Conservation (phyloP, 2,113 vertebrate genomes). For the Toxotes chatareus region DNA sequence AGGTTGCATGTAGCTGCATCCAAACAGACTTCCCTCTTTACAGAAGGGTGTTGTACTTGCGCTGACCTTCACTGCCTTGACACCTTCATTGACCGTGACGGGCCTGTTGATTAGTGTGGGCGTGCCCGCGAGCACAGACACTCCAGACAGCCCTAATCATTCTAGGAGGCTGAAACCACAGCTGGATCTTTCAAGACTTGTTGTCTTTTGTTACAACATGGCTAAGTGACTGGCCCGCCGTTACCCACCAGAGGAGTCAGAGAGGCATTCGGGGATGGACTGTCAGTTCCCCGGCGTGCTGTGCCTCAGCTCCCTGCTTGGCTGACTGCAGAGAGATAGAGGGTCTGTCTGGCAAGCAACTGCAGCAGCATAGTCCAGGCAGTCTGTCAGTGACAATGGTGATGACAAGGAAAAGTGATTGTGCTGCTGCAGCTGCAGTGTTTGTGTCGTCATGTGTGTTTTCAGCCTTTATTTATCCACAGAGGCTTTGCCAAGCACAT, state of each 20-base stretch:
- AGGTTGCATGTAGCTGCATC: not conserved
- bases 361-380: not conserved
- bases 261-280: constrained; percentile 12
- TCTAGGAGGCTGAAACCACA: constrained; percentile 33
- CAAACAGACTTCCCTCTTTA: not conserved
- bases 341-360: constrained; percentile 21
- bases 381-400: constrained; percentile 22
- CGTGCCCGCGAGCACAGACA: constrained; percentile 22
- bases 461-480: constrained; percentile 51
- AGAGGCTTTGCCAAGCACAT: constrained; percentile 34
- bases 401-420: constrained; percentile 42
- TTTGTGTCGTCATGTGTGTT: constrained; percentile 32
- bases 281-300: constrained; percentile 1
- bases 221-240: not conserved
- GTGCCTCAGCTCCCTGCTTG: not conserved
- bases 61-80: constrained; percentile 38
- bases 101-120: constrained; percentile 45
- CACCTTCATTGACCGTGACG: constrained; percentile 26
- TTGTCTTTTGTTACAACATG: constrained; percentile 27
- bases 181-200: constrained; percentile 21
- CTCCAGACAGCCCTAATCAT: constrained; percentile 14
- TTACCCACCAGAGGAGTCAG: constrained; percentile 15
- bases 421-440: not conserved
- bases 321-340: constrained; percentile 12
- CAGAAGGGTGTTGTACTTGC: not conserved